Evolutionary conservation across 2,888 invertebrate genomes (phyloP).

Genomic region (Nowickia ferox): DNA sequence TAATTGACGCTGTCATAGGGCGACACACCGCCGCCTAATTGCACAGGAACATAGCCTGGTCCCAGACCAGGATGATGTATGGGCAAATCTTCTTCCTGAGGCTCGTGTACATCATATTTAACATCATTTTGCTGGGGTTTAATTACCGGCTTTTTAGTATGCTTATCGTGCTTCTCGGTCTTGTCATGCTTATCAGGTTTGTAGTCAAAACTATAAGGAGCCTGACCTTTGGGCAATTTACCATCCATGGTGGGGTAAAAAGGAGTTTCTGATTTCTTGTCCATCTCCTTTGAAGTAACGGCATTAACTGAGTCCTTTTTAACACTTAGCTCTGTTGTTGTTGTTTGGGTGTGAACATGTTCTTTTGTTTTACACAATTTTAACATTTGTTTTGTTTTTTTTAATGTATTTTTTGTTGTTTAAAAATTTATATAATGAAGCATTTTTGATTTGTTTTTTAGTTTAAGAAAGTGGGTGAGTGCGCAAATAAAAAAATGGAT

Average conservation of each 20-base stretch:
- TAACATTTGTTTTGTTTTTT: constrained; percentile 21
- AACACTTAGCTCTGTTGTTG: constrained; percentile 69
- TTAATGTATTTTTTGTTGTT: constrained; percentile 73
- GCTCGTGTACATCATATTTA: constrained; percentile 80
- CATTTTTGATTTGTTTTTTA: constrained; percentile 65
- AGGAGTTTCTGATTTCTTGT: constrained; percentile 77
- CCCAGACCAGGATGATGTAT: constrained; percentile 71
- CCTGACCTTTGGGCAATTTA: constrained; percentile 79
- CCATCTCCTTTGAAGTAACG: constrained; percentile 73
- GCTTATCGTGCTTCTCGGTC: constrained; percentile 78
- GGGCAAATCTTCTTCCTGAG: constrained; percentile 77
- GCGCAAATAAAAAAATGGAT: constrained; percentile 73
- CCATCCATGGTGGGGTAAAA: constrained; percentile 83
- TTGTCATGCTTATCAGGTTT: constrained; percentile 72
- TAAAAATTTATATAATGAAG: constrained; percentile 65
- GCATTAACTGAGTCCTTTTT: constrained; percentile 67
- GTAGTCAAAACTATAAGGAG: constrained; percentile 69
- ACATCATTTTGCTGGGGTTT: constrained; percentile 79
- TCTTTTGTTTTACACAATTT: constrained; percentile 40
- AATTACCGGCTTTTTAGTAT: constrained; percentile 77
- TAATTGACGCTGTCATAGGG: constrained; percentile 81
- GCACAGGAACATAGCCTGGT: constrained; percentile 83
- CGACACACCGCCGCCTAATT: constrained; percentile 75
- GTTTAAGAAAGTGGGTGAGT: constrained; percentile 72
- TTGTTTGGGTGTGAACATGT: constrained; percentile 47